Percentiles rank a stretch among this genome's conserved stretches.
These are phyloP conservation scores for Drosophila phalerata DNA, from an alignment of 2,888 invertebrate genomes.

Conservation along the genomic window DNA sequence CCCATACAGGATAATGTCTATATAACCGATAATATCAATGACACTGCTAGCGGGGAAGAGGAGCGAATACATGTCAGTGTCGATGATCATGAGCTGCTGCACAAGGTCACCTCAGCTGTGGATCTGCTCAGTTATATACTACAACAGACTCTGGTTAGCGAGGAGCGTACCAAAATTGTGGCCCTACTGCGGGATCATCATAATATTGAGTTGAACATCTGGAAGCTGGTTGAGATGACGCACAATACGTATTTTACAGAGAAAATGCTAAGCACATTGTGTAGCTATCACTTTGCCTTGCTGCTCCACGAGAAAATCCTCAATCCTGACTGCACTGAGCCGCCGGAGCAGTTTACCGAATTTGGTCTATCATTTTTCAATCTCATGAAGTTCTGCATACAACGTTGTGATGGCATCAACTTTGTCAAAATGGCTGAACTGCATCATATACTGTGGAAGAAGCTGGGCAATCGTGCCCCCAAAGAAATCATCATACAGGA, in stretches of 20 bases:
- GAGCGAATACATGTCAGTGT: slow-evolving; percentile 85
- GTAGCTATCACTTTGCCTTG: slow-evolving; percentile 80
- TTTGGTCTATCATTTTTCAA: slow-evolving; percentile 85
- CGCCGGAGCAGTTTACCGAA: slow-evolving; percentile 78
- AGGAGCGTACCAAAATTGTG: slow-evolving; percentile 83
- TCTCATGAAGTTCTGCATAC: slow-evolving; percentile 84
- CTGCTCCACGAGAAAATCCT: slow-evolving; percentile 82
- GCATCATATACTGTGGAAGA: slow-evolving; percentile 85
- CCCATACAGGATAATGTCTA: slow-evolving; percentile 88
- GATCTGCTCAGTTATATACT: slow-evolving; percentile 87
- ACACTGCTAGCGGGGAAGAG: slow-evolving; percentile 19
- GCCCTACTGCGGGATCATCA: slow-evolving; percentile 82
- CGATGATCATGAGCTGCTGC: slow-evolving; percentile 86
- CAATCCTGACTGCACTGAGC: slow-evolving; percentile 63
- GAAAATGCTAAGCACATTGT: slow-evolving; percentile 77
- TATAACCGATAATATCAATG: slow-evolving; percentile 36
- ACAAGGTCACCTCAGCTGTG: slow-evolving; percentile 87
- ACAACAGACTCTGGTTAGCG: slow-evolving; percentile 86
- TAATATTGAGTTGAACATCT: slow-evolving; percentile 80
- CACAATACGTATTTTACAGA: slow-evolving; percentile 82
- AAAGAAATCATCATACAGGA: slow-evolving; percentile 83
- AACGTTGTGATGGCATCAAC: slow-evolving; percentile 78
- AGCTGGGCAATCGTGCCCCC: slow-evolving; percentile 82
- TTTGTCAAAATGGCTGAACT: slow-evolving; percentile 85
- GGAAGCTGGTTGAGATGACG: slow-evolving; percentile 84